Evolutionary conservation across 1,140 invertebrate genomes (phyloP).

Genomic region (Branchinecta lynchi): DNA sequence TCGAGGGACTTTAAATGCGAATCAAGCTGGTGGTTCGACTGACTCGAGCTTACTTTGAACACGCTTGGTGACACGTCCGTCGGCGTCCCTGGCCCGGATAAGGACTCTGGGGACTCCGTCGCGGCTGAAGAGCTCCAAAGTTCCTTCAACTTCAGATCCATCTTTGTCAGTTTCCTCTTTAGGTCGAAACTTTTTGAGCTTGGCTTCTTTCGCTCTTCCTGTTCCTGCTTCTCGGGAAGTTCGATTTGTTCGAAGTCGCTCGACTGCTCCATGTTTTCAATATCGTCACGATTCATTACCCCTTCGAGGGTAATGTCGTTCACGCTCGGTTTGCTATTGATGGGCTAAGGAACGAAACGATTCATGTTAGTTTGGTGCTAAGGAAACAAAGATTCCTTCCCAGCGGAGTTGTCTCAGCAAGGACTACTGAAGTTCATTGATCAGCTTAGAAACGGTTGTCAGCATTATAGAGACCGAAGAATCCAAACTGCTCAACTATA

Average conservation of each 20-base stretch:
- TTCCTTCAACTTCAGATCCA: constrained; percentile 54
- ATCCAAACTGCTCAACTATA: no score
- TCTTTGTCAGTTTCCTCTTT: constrained; percentile 59
- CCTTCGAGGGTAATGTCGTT: not conserved
- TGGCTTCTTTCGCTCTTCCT: constrained; percentile 19
- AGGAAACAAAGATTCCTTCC: no score
- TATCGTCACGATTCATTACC: constrained; percentile 12
- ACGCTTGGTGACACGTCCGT: not conserved
- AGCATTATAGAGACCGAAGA: no score
- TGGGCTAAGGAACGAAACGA: not conserved
- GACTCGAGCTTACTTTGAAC: not conserved
- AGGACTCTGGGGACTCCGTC: constrained; percentile 1
- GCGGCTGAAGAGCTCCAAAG: constrained; percentile 12
- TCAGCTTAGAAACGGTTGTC: no score
- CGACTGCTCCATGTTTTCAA: constrained; percentile 15
- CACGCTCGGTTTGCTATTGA: not conserved
- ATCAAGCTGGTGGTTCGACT: not conserved
- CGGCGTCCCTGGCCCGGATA: not conserved
- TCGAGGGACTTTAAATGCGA: not conserved
- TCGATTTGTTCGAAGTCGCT: constrained; percentile 17
- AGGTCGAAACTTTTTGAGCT: constrained; percentile 46
- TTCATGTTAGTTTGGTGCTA: no score
- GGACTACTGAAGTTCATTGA: no score
- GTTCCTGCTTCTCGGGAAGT: constrained; percentile 15
- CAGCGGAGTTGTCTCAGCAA: no score